Evolutionary conservation across 2,888 invertebrate species (phyloP).

Genomic region (Anodontia alba): DNA sequence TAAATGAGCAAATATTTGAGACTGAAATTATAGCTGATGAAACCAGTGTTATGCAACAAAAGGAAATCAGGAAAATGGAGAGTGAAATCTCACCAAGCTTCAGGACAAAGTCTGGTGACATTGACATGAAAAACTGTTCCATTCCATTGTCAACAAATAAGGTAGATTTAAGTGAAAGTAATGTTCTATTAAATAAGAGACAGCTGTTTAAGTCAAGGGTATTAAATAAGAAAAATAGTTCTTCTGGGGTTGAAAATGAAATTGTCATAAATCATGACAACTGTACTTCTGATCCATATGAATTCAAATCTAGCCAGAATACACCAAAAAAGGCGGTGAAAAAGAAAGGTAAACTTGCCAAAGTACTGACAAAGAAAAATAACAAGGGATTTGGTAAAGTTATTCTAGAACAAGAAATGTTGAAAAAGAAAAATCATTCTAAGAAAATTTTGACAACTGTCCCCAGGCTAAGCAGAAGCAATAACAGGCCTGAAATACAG

Average conservation of each 20-base stretch:
- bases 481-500: not conserved
- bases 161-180: not conserved
- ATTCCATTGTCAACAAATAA: not conserved
- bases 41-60: too few species aligned
- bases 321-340: slow-evolving; percentile 58
- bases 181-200: not conserved
- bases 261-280: not conserved
- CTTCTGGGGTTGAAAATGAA: not conserved
- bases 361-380: not conserved
- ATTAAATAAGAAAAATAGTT: not conserved
- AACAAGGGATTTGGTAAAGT: not conserved
- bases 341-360: slow-evolving; percentile 7
- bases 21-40: too few species aligned
- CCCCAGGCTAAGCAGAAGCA: too few species aligned
- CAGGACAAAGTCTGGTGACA: too few species aligned
- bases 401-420: not conserved
- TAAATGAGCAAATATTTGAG: too few species aligned
- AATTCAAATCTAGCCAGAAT: slow-evolving; percentile 74
- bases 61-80: too few species aligned
- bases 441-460: not conserved
- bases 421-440: not conserved
- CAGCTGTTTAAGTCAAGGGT: not conserved
- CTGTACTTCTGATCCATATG: slow-evolving; percentile 71
- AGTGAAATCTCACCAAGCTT: too few species aligned
- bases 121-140: too few species aligned